Percentiles rank a stretch among this genome's conserved stretches.
Evolutionary conservation across 2,113 vertebrate genomes (phyloP).

Genomic region (Brienomyrus brachyistius): DNA sequence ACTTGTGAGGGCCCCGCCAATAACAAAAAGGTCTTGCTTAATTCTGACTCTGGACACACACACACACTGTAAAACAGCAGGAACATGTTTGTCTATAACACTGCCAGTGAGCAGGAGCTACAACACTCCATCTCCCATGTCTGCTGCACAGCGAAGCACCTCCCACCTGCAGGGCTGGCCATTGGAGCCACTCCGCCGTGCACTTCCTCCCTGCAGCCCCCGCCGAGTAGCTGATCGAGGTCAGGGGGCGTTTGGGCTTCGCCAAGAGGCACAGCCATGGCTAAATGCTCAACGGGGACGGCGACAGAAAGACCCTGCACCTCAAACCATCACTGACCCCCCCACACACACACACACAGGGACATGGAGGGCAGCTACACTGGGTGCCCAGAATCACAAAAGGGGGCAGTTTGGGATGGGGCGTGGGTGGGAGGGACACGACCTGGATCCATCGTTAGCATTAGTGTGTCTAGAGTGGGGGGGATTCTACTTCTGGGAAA

Average conservation of each 20-base stretch:
- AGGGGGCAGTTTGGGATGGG: background rate
- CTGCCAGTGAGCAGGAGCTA: conserved; percentile 33
- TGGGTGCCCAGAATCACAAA: background rate
- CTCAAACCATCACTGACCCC: background rate
- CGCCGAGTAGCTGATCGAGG: background rate
- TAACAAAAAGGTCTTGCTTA: background rate
- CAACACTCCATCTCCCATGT: conserved; percentile 47
- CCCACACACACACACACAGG: background rate
- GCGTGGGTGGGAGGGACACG: background rate
- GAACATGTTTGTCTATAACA: conserved; percentile 23
- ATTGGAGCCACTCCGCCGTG: conserved; percentile 25
- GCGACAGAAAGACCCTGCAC: background rate
- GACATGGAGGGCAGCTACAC: background rate
- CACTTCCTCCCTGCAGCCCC: no score
- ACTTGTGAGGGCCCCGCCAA: background rate
- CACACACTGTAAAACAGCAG: background rate
- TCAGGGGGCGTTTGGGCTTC: background rate
- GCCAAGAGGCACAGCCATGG: background rate
- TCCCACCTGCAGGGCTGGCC: conserved; percentile 31
- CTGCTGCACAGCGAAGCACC: conserved; percentile 35
- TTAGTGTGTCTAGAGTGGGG: background rate
- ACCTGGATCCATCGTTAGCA: background rate
- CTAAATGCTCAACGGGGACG: background rate
- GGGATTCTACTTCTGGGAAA: conserved; percentile 9
- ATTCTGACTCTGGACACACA: background rate